These are phyloP conservation scores for Hemithea aestivaria DNA, from an alignment of 2,888 invertebrate species.

Conservation along the genomic window DNA sequence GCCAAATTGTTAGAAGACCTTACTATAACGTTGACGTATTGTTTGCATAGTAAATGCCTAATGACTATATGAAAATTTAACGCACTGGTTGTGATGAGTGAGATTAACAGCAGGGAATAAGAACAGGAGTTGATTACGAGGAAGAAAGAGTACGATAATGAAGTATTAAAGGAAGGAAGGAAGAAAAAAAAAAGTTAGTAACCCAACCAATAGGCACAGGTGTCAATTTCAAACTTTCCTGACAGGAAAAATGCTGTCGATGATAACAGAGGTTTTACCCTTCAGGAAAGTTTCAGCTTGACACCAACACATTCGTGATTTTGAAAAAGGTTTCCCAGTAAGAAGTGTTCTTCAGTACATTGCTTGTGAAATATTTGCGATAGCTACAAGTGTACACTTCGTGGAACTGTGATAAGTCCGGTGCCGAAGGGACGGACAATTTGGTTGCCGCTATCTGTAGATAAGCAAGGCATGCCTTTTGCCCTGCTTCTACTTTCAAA, in stretches of 20 bases:
- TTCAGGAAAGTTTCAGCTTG: too few relatives aligned
- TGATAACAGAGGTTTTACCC: too few relatives aligned
- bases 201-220: too few relatives aligned
- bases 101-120: constrained; percentile 2
- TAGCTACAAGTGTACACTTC: constrained; percentile 66
- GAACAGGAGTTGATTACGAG: not conserved
- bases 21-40: constrained; percentile 23
- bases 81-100: constrained; percentile 4
- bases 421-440: constrained; percentile 51
- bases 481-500: constrained; percentile 33
- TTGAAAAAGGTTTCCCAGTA: constrained; percentile 17
- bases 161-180: too few relatives aligned
- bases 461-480: constrained; percentile 45
- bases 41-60: constrained; percentile 18
- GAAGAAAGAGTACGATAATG: too few relatives aligned
- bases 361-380: constrained; percentile 68
- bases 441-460: constrained; percentile 65
- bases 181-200: not conserved
- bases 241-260: not conserved
- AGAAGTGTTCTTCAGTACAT: constrained; percentile 35
- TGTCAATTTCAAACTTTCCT: too few relatives aligned
- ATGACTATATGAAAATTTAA: constrained; percentile 5
- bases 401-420: constrained; percentile 66
- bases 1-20: constrained; percentile 50
- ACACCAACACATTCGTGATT: too few relatives aligned